Percentiles rank a stretch among this genome's conserved stretches.
These are phyloP conservation scores for Monodelphis domestica DNA, from an alignment of 2,797 vertebrate genomes.

Conservation along the genomic window DNA sequence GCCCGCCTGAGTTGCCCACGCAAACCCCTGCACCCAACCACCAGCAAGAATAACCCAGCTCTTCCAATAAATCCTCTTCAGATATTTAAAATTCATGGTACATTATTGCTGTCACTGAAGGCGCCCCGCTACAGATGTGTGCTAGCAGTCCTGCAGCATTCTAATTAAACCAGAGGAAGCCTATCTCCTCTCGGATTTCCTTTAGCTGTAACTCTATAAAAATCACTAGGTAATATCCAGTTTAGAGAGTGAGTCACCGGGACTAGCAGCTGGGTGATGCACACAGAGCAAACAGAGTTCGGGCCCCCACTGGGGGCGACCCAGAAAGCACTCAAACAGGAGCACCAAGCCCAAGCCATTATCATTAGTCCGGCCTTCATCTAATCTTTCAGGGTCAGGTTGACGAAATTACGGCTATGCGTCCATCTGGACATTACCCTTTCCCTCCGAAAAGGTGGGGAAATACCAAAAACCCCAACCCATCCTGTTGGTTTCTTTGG, in stretches of 20 bases:
- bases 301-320: background rate
- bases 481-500: background rate
- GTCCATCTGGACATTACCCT: background rate
- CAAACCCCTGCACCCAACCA: background rate
- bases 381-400: slow-evolving; percentile 67
- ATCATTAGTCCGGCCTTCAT: background rate
- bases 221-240: slow-evolving; percentile 78
- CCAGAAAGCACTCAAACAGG: background rate
- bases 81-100: slow-evolving; percentile 50
- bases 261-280: slow-evolving; percentile 77
- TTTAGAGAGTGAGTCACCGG: slow-evolving; percentile 66
- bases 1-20: background rate
- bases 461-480: background rate
- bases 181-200: slow-evolving; percentile 79
- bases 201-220: slow-evolving; percentile 76
- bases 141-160: slow-evolving; percentile 2
- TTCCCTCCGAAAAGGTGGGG: background rate
- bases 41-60: background rate
- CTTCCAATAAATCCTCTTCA: slow-evolving; percentile 59
- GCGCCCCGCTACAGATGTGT: background rate
- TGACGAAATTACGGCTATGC: slow-evolving; percentile 23
- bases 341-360: background rate
- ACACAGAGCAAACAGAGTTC: slow-evolving; percentile 76
- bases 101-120: background rate
- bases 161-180: slow-evolving; percentile 81